Percentiles rank a stretch among this genome's conserved stretches.
phyloP scores from a whole-genome alignment of 2,797 vertebrate species.

The Melanotaenia parkinsoni region DNA sequence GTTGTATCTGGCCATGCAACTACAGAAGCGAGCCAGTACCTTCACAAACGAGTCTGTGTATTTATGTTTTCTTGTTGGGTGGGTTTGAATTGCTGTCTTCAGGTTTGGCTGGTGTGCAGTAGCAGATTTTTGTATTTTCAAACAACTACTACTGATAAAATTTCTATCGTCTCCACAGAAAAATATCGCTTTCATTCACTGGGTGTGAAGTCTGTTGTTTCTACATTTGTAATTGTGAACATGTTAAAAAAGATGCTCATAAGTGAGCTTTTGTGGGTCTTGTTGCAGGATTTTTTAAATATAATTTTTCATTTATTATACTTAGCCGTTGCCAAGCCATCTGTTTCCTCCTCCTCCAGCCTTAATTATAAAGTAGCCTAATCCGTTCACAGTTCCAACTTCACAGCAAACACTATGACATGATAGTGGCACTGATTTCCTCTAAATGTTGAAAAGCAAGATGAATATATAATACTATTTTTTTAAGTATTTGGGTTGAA shows the following conservation, averaged over 20 bases:
- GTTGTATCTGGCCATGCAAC: background rate
- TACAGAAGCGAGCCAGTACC: background rate
- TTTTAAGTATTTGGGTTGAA: background rate
- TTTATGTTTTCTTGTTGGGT: background rate
- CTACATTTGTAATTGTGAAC: background rate
- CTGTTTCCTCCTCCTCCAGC: background rate
- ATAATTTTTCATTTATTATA: background rate
- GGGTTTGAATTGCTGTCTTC: background rate
- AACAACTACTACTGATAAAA: background rate
- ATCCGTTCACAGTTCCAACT: constrained; percentile 2
- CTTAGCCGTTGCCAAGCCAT: background rate
- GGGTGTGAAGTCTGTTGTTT: background rate
- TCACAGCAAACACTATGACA: background rate
- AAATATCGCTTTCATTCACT: background rate
- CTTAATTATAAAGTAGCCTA: constrained; percentile 13
- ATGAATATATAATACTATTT: background rate
- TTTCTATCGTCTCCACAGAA: background rate
- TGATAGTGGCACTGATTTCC: background rate
- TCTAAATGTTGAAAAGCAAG: background rate
- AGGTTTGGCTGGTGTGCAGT: background rate
- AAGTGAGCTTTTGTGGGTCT: background rate
- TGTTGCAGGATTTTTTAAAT: background rate
- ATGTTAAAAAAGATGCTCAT: background rate
- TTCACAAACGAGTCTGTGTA: background rate
- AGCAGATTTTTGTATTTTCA: background rate